phyloP scores from a whole-genome alignment of 1,140 invertebrate species.

The Drosophila funebris region DNA sequence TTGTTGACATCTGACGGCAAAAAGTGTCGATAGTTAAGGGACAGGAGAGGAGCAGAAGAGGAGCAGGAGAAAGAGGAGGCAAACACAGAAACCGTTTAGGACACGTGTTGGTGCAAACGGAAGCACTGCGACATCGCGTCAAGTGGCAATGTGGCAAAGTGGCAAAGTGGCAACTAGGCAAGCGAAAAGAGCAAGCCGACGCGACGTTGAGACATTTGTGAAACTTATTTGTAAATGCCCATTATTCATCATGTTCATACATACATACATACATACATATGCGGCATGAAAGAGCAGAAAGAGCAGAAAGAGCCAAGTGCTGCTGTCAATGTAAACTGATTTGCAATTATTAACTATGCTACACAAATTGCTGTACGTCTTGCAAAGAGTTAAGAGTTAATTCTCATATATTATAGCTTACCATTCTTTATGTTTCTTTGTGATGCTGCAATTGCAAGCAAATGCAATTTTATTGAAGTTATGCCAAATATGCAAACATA shows the following conservation, averaged over 20 bases:
- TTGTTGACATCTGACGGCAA: constrained; percentile 68
- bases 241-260: too few relatives aligned
- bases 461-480: constrained; percentile 25
- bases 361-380: too few relatives aligned
- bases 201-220: too few relatives aligned
- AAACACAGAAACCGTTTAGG: constrained; percentile 61
- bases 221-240: neutral
- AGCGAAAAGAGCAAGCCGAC: neutral
- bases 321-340: too few relatives aligned
- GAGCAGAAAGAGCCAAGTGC: too few relatives aligned
- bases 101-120: constrained; percentile 69
- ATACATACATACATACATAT: too few relatives aligned
- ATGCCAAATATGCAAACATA: constrained; percentile 52
- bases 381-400: too few relatives aligned
- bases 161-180: neutral
- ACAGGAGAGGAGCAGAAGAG: neutral
- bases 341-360: too few relatives aligned
- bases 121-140: constrained; percentile 34
- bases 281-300: too few relatives aligned
- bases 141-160: constrained; percentile 39
- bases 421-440: neutral
- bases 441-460: neutral
- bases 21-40: constrained; percentile 29
- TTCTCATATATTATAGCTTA: neutral
- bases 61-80: neutral